Evolutionary conservation across 1,140 invertebrate species (phyloP), one percentile per base, ranked within the genome.

Genomic region (Ceratitis capitata): DNA sequence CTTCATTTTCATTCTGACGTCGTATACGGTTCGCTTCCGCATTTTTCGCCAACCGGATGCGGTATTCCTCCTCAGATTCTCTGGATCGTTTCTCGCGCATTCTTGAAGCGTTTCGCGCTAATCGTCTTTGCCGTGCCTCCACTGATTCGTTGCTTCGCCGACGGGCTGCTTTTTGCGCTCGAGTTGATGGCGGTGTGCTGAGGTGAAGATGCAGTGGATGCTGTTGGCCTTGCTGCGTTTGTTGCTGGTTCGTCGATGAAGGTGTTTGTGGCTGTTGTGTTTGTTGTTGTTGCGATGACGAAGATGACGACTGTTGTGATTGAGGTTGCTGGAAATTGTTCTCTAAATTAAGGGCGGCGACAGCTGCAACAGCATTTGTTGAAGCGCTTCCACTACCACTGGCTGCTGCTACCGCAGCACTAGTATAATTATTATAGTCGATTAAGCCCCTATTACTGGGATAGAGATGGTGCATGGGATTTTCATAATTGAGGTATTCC

Each of bases 401-500:
- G 51, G 85, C 89, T 35, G 85, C 87, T 26, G 88, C 89, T n/a
- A 88, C 88, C 85, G 90, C 88, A 82, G 87, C 86, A 35, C 84
- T 87, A 64, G 90, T 89, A 82, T 89, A 87, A 74, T 88, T 91
- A 42, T 90, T 91, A 45, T 91, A 91, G 61, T 91, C 90, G 88
- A 91, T 88, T 84, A 91, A 89, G 53, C 90, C 88, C 58, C 90
- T 82, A 29, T 91, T 90, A 85, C 87, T 88, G 78, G 90, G 89
- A 83, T 91, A 91, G 56, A 91, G 85, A 88, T 91, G 90, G 87
- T 91, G 90, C 90, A 91, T 91, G 88, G 90, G 90, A 87, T 87
- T 91, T 88, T 91, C 90, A 91, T 91, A 91, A 88, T 88, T 91
- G 87, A 91, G 89, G 87, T 91, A 91, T 88, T 91, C 90, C 83